Percentiles rank a stretch among this genome's conserved stretches.
phyloP scores from a whole-genome alignment of 2,888 invertebrate species.

The Limnephilus rhombicus region DNA sequence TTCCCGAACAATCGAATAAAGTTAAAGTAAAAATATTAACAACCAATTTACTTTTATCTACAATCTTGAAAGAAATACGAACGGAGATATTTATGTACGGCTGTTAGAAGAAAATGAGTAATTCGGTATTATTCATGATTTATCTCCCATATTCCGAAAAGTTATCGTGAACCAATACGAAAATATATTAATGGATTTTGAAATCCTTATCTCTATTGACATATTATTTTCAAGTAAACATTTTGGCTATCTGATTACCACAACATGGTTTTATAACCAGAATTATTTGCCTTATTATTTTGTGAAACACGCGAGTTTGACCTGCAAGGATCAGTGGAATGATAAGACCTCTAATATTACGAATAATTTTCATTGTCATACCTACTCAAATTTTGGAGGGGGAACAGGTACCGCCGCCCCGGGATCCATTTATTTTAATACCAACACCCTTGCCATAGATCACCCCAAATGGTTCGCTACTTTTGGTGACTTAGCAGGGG shows the following conservation, averaged over 20 bases:
- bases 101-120: background rate
- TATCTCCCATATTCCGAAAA: background rate
- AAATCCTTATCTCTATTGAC: background rate
- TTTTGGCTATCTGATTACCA: background rate
- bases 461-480: too few relatives aligned
- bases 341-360: background rate
- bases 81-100: background rate
- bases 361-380: background rate
- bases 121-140: background rate
- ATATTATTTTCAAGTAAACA: background rate
- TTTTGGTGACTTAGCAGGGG: too few relatives aligned
- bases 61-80: background rate
- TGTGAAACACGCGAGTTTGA: background rate
- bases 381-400: background rate
- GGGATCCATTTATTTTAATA: too few relatives aligned
- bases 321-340: background rate
- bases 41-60: constrained; percentile 1
- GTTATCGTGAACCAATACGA: background rate
- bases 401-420: too few relatives aligned
- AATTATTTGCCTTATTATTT: background rate
- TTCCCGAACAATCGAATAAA: background rate
- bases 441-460: too few relatives aligned
- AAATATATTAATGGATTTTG: background rate
- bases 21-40: background rate
- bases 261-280: background rate